These are phyloP conservation scores for Cichladusa arquata DNA, from an alignment of 2,113 vertebrate genomes.

Conservation along the genomic window DNA sequence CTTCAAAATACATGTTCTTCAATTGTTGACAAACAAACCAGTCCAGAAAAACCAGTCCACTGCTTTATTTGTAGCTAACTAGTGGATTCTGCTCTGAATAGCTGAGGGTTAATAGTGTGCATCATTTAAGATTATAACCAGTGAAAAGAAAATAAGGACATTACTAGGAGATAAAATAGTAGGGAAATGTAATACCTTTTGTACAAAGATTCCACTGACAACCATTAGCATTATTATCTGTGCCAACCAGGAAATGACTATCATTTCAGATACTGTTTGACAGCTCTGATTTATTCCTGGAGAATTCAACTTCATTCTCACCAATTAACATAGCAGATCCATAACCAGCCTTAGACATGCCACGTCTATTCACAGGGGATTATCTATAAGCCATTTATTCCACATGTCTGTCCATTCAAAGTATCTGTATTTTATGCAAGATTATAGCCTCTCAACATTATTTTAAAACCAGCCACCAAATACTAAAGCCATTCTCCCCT, in stretches of 20 bases:
- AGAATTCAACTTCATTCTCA: conserved; percentile 31
- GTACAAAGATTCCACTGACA: conserved; percentile 17
- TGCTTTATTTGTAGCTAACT: not conserved
- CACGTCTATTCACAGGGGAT: not conserved
- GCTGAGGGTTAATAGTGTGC: not conserved
- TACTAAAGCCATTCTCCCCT: not conserved
- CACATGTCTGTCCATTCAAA: conserved; percentile 23
- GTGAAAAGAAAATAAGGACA: conserved; percentile 33
- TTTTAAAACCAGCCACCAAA: conserved; percentile 7
- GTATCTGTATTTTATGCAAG: conserved; percentile 15
- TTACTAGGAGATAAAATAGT: conserved; percentile 20
- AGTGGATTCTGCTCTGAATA: not conserved
- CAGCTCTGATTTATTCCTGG: conserved; percentile 47
- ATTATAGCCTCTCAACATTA: not conserved
- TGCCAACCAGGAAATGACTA: conserved; percentile 50
- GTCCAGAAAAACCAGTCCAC: not conserved
- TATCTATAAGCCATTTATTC: conserved; percentile 47
- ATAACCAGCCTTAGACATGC: conserved; percentile 21
- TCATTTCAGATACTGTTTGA: conserved; percentile 53
- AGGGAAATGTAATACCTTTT: conserved; percentile 23
- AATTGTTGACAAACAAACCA: not conserved
- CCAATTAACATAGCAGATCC: conserved; percentile 52
- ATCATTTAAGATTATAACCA: not conserved
- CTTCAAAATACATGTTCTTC: not conserved
- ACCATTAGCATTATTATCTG: conserved; percentile 45